Conservation (phyloP, 2,797 vertebrate species). For the Aeoliscus strigatus region DNA sequence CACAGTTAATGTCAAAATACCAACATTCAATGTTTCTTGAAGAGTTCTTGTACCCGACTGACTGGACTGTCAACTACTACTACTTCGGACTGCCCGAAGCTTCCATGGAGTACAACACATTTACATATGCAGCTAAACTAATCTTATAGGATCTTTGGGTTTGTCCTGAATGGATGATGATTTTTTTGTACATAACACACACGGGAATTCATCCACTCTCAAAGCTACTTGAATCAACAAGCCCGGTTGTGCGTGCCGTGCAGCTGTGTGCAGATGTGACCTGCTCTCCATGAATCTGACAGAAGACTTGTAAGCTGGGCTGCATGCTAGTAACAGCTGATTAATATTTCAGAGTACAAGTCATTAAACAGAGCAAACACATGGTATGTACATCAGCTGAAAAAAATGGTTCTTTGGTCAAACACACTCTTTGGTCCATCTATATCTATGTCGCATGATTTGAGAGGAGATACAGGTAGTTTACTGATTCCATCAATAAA, state of each 20-base stretch:
- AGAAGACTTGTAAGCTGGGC: slow-evolving; percentile 16
- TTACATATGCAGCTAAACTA: too few species aligned
- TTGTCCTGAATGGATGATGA: too few species aligned
- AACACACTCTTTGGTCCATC: slow-evolving; percentile 3
- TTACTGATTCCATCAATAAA: background rate
- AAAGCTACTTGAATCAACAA: slow-evolving; percentile 22
- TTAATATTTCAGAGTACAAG: slow-evolving; percentile 58
- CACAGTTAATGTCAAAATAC: too few species aligned
- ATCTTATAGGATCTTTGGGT: too few species aligned
- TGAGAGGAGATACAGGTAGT: background rate
- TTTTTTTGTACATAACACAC: background rate
- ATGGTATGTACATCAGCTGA: too few species aligned
- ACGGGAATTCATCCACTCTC: slow-evolving; percentile 3
- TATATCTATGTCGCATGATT: background rate
- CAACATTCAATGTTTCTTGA: too few species aligned
- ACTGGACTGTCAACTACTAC: slow-evolving; percentile 1
- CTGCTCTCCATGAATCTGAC: slow-evolving; percentile 16
- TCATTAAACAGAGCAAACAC: slow-evolving; percentile 20
- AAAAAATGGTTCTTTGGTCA: too few species aligned
- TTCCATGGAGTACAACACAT: background rate
- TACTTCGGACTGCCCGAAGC: background rate
- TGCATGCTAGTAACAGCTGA: slow-evolving; percentile 40
- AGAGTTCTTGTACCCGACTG: slow-evolving; percentile 2
- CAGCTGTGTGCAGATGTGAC: slow-evolving; percentile 12
- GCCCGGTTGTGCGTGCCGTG: slow-evolving; percentile 2